These are phyloP conservation scores for Halocynthia roretzi DNA, from an alignment of 23 tunicate species.

Conservation along the genomic window DNA sequence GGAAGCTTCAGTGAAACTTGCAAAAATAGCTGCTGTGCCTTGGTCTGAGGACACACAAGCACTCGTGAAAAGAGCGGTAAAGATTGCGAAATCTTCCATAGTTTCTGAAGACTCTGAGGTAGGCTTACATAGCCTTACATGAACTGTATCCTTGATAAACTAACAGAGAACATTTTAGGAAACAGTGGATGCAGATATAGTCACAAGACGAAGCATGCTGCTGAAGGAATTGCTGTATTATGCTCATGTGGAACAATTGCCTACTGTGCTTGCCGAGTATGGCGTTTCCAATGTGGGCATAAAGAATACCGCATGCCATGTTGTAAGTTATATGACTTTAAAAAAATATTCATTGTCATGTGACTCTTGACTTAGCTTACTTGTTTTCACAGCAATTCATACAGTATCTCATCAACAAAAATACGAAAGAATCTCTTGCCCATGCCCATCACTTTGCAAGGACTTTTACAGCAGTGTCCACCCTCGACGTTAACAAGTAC, in stretches of 20 bases:
- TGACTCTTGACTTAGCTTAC: not conserved
- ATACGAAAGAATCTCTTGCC: constrained; percentile 31
- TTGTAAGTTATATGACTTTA: constrained; percentile 13
- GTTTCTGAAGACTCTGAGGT: not conserved
- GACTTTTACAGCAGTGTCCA: constrained; percentile 15
- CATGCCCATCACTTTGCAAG: constrained; percentile 39
- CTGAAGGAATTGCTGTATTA: constrained; percentile 29
- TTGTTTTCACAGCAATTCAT: constrained; percentile 35
- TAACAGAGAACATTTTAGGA: not conserved
- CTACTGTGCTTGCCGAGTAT: constrained; percentile 50
- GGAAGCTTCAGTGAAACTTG: constrained; percentile 34
- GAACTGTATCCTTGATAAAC: not conserved
- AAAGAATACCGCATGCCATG: constrained; percentile 3
- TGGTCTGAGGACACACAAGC: constrained; percentile 56
- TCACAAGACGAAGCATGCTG: not conserved
- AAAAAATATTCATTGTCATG: too few species aligned
- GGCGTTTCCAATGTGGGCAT: constrained; percentile 15
- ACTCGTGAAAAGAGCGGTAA: constrained; percentile 35
- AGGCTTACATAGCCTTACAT: not conserved
- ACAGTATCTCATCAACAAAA: constrained; percentile 26
- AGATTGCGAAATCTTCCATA: not conserved
- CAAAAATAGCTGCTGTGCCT: constrained; percentile 55
- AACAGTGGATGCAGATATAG: not conserved
- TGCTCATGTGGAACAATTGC: constrained; percentile 48
- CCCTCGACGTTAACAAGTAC: constrained; percentile 10